Conservation (phyloP, 2,797 vertebrate genomes). For the Setipinna tenuifilis region DNA sequence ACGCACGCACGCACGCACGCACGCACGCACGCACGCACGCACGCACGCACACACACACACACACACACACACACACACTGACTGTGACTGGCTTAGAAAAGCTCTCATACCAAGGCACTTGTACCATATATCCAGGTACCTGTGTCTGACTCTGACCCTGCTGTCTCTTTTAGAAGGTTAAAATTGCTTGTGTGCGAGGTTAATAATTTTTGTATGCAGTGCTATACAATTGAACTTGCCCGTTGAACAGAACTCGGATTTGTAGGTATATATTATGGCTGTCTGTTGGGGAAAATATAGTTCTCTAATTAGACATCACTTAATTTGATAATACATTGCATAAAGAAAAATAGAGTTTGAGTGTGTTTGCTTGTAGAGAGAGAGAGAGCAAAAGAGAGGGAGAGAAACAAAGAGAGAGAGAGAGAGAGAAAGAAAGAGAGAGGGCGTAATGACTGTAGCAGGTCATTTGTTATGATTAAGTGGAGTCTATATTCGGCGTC, state of each 20-base stretch:
- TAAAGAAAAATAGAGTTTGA: neutral
- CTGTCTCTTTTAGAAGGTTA: neutral
- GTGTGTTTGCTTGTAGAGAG: neutral
- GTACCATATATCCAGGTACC: no score
- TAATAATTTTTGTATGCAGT: neutral
- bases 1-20: no score
- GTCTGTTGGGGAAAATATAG: neutral
- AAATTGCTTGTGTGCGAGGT: neutral
- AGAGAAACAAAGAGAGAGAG: slow-evolving; percentile 30
- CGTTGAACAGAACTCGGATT: neutral
- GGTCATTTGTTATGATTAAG: slow-evolving; percentile 52
- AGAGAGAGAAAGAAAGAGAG: slow-evolving; percentile 32
- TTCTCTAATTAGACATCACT: neutral
- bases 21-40: no score
- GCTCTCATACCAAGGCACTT: no score
- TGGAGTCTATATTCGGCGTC: slow-evolving; percentile 20
- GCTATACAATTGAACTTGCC: neutral
- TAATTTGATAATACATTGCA: neutral
- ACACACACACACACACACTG: no score
- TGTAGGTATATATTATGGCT: neutral
- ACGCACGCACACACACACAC: no score
- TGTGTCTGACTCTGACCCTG: neutral
- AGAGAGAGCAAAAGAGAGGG: neutral
- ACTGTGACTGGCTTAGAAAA: no score
- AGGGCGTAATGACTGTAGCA: slow-evolving; percentile 35